A percentile compares a stretch with the other conserved stretches of the same genome.
These are phyloP conservation scores for Heliconius eleuchia DNA, from an alignment of 1,140 invertebrate genomes.

Conservation along the genomic window DNA sequence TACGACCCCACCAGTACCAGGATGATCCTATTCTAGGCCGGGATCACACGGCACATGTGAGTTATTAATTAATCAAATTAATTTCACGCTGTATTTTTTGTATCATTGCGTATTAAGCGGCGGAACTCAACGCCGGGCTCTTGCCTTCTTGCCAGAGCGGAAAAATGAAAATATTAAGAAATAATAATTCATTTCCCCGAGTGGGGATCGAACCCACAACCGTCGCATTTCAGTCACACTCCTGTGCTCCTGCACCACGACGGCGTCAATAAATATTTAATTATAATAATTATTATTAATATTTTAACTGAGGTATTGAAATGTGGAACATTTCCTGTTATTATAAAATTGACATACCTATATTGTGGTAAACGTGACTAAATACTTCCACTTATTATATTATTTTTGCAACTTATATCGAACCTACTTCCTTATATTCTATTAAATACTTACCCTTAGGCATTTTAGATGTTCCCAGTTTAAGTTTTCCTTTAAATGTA, in stretches of 20 bases:
- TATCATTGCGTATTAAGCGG: too few relatives aligned
- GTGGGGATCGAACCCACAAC: too few relatives aligned
- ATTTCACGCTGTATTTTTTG: too few relatives aligned
- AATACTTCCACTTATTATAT: neutral
- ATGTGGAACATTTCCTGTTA: neutral
- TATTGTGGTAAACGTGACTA: neutral
- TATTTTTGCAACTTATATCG: neutral
- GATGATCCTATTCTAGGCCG: too few relatives aligned
- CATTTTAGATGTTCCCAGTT: constrained; percentile 53
- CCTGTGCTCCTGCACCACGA: too few relatives aligned
- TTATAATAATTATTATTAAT: neutral
- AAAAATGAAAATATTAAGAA: too few relatives aligned
- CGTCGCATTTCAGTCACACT: too few relatives aligned
- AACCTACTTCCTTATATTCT: neutral
- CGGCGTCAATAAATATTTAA: neutral
- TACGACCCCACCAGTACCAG: too few relatives aligned
- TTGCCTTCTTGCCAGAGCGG: too few relatives aligned
- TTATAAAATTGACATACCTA: neutral
- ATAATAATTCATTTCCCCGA: too few relatives aligned
- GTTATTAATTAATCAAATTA: neutral
- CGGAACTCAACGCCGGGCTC: too few relatives aligned
- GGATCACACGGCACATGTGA: neutral
- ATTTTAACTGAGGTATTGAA: neutral
- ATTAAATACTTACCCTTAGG: constrained; percentile 60
- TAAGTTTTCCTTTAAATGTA: constrained; percentile 49